These are phyloP conservation scores for Wasmannia auropunctata DNA, from an alignment of 1,140 invertebrate species.

Conservation along the genomic window DNA sequence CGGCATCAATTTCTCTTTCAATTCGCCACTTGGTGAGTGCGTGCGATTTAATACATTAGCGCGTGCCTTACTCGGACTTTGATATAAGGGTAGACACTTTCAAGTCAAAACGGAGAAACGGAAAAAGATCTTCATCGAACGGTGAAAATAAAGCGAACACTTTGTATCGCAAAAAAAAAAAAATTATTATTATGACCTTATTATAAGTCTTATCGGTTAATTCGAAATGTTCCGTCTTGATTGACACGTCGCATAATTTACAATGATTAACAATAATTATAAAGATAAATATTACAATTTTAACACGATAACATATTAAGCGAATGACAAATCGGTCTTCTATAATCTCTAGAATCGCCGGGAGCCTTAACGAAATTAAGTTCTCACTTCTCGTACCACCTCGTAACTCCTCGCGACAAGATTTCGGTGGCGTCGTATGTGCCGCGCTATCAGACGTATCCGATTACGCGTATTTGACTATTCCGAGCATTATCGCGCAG, in stretches of 20 bases:
- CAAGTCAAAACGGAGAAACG: no score
- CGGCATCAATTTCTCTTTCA: conserved; percentile 65
- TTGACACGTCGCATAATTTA: not conserved
- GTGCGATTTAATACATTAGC: not conserved
- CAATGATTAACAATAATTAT: not conserved
- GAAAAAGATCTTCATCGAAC: not conserved
- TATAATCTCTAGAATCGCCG: not conserved
- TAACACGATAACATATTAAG: not conserved
- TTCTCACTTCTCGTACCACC: not conserved
- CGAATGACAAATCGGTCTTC: no score
- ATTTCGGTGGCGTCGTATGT: conserved; percentile 19
- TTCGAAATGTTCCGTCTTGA: not conserved
- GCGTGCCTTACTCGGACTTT: not conserved
- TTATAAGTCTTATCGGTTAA: not conserved
- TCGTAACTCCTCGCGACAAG: not conserved
- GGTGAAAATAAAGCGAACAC: not conserved
- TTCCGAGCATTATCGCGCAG: conserved; percentile 36
- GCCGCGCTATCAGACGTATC: conserved; percentile 29
- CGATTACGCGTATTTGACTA: conserved; percentile 35
- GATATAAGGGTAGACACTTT: not conserved
- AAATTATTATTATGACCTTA: not conserved
- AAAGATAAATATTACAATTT: not conserved
- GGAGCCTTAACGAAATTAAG: not conserved
- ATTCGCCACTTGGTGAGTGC: conserved; percentile 1
- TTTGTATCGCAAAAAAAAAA: not conserved